A percentile compares a stretch with the other conserved stretches of the same genome.
These are phyloP conservation scores for Tyria jacobaeae DNA, from an alignment of 2,888 invertebrate genomes.

Conservation along the genomic window DNA sequence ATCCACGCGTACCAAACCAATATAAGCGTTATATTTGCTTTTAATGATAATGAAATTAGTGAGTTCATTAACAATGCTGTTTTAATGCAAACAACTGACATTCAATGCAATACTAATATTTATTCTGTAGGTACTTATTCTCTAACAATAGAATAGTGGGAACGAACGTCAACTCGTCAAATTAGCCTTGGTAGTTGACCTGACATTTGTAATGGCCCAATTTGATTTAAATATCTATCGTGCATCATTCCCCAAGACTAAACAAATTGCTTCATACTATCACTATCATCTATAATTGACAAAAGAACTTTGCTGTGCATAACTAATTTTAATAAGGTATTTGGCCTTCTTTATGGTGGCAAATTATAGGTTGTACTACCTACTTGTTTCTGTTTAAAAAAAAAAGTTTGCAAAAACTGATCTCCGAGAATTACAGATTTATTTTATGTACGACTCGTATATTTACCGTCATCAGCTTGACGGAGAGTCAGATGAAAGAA, in stretches of 20 bases:
- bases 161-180: neutral
- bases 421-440: too few relatives aligned
- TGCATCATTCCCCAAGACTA: neutral
- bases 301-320: neutral
- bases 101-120: neutral
- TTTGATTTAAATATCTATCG: neutral
- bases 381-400: slow-evolving; percentile 5
- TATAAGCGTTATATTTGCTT: too few relatives aligned
- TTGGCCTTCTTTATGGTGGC: slow-evolving; percentile 7
- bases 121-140: neutral
- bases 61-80: neutral
- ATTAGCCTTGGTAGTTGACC: neutral
- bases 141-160: neutral
- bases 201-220: neutral
- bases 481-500: too few relatives aligned
- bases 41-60: neutral
- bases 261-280: neutral
- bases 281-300: neutral
- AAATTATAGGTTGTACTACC: slow-evolving; percentile 12
- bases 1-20: too few relatives aligned
- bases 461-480: too few relatives aligned
- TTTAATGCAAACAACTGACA: neutral
- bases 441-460: too few relatives aligned
- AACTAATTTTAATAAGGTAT: slow-evolving; percentile 3
- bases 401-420: slow-evolving; percentile 5